A percentile compares a stretch with the other conserved stretches of the same genome.
phyloP scores from a whole-genome alignment of 2,113 vertebrate species.

The Lophotis ruficrista region DNA sequence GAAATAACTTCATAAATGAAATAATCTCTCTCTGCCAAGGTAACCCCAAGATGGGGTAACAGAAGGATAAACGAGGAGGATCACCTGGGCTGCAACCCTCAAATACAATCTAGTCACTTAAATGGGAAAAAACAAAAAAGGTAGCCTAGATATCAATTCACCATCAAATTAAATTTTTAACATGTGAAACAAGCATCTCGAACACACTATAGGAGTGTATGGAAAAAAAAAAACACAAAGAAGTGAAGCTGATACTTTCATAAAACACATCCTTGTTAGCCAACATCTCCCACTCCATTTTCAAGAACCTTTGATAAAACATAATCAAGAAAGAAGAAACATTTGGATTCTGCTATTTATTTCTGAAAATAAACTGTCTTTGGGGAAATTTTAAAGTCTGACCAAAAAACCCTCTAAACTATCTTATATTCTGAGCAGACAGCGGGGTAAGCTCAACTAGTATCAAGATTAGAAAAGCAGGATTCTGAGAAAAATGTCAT shows the following conservation, averaged over 20 bases:
- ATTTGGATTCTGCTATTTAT: not conserved
- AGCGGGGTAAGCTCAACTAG: not conserved
- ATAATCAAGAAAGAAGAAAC: not conserved
- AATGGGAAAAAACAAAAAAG: not conserved
- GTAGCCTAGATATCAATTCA: not conserved
- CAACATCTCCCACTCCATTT: not conserved
- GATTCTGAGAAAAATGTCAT: not conserved
- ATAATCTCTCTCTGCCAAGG: not conserved
- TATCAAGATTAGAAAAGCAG: conserved; percentile 19
- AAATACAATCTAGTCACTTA: not conserved
- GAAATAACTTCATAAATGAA: not conserved
- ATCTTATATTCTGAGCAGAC: not conserved
- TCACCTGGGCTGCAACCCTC: not conserved
- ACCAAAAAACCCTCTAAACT: not conserved
- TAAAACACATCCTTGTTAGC: not conserved
- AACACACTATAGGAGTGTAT: not conserved
- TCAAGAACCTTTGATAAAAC: not conserved
- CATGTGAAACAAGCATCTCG: not conserved
- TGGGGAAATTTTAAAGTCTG: not conserved
- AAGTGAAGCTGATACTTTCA: not conserved
- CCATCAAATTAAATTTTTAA: not conserved
- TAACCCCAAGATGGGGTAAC: not conserved
- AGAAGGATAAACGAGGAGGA: not conserved
- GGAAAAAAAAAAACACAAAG: not conserved
- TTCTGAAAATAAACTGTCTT: not conserved